Conservation (phyloP, 1,140 invertebrate species). For the Portunus trituberculatus region DNA sequence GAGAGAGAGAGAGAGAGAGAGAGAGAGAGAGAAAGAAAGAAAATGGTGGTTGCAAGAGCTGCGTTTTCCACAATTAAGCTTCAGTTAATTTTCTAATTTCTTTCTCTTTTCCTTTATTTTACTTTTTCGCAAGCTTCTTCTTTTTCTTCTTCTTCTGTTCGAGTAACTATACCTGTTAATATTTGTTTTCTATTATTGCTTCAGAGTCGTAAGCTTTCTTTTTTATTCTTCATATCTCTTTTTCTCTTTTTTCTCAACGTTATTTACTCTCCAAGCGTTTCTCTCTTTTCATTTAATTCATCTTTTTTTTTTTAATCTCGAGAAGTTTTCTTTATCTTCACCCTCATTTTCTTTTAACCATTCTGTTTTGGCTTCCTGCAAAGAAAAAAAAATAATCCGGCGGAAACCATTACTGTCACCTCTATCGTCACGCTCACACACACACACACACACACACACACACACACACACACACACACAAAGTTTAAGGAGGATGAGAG, state of each 20-base stretch:
- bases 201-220: not conserved
- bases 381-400: not conserved
- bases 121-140: no score
- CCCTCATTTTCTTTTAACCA: not conserved
- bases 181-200: no score
- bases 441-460: not conserved
- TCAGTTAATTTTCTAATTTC: no score
- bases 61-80: no score
- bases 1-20: not conserved
- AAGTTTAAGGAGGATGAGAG: not conserved
- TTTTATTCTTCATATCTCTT: not conserved
- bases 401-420: not conserved
- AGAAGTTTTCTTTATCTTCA: not conserved
- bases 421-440: not conserved
- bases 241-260: not conserved
- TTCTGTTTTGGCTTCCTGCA: not conserved
- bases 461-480: constrained; percentile 15
- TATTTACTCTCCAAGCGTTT: not conserved
- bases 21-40: no score
- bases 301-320: not conserved
- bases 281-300: not conserved
- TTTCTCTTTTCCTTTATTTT: no score
- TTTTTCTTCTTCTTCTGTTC: no score
- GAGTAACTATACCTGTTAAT: no score
- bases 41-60: no score